Base-by-base conservation (phyloP, 2,888 invertebrate genomes). In the Dynastes maya region DNA sequence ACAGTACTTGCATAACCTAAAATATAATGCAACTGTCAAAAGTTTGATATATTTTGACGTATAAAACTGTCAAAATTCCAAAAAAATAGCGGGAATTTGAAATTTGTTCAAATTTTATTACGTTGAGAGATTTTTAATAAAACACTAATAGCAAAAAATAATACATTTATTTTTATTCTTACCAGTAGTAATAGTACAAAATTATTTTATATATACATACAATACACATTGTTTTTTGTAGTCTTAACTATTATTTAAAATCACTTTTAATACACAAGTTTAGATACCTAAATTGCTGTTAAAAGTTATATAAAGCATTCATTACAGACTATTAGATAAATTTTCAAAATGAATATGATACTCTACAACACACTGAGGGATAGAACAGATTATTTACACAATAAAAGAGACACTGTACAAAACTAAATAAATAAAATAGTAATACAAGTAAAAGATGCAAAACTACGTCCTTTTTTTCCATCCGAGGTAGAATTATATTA, bases 401-500 rank as follows among this genome's bases (percentile, higher is more conserved):
- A 27, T 37, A 45, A 45, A 49, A 49, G 45, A 70, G 58, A 63
- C 61, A 78, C 72, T 71, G n/a, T 74, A 72, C 78, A 67, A 55
- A 67, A 78, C 68, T 77, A 78, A 78, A 78, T 78, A 78, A 78
- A 78, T 78, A 37, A 78, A 65, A 65, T 37, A 67, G 32, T 55
- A 71, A 53, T 67, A 45, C 49, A 67, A 16, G 16, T 22, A 67
- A 22, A 22, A 72, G 72, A 61, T 51, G 61, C 68, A 77, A 78
- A 71, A 72, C 72, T 78, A 78, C 65, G 51, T 64, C 64, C 65
- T 40, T 70, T 64, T 72, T 63, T 70, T 64, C 32, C 67, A 11
- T 72, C 64, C 72, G 78, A 78, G 78, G 78, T 78, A 78, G 78
- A 77, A 61, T 78, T 71, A 76, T 67, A 58, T 58, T 58, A 58